Base-by-base conservation (phyloP, 2,113 vertebrate species). In the Onychostruthus taczanowskii region DNA sequence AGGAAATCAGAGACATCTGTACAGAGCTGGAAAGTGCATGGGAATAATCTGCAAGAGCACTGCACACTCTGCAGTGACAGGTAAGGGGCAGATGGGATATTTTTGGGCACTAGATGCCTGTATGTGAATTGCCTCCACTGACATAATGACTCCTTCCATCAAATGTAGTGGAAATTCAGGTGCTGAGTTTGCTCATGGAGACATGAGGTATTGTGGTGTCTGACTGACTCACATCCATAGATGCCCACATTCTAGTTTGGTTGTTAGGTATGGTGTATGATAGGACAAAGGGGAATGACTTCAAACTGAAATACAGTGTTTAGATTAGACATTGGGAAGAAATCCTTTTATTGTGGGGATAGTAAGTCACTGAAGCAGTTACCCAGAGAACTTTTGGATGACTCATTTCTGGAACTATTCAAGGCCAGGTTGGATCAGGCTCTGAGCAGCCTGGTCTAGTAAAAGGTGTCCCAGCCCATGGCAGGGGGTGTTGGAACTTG, bases 21-120 rank as follows among this genome's bases (percentile, higher is more conserved):
- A 37, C 0, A 1, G 27, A 41, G 11, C 46, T 66, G 44, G 11
- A 37, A 88, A 55, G 61, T 39, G 43, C 22, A 11, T 1, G 1
- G 55, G 50, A 56, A 24, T 46, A 44, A 44, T 19, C 50, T 63
- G 33, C 18, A 55, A 44, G 64, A 78, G 33, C 49, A 8, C 43
- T 67, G 50, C 47, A 15, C 26, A 2, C 28, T 73, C 39, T 75
- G 62, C 66, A n/a, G 35, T 33, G n/a, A 8, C 33, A 50, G 47
- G 39, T 68, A 55, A 78, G 39, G 72, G 56, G 37, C 75, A 53
- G 19, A 33, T 2, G 6, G 44, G 18, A 13, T 86, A 8, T 43
- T 86, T 47, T 39, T 6, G 59, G 30, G 21, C 16, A 13, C 18
- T 47, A 7, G 33, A 18, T 59, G 18, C 27, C 37, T 53, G 7